A percentile compares a stretch with the other conserved stretches of the same genome.
These are phyloP conservation scores for Zoanthus solanderi DNA, from an alignment of 92 coral and sea anemone genomes.

Conservation along the genomic window DNA sequence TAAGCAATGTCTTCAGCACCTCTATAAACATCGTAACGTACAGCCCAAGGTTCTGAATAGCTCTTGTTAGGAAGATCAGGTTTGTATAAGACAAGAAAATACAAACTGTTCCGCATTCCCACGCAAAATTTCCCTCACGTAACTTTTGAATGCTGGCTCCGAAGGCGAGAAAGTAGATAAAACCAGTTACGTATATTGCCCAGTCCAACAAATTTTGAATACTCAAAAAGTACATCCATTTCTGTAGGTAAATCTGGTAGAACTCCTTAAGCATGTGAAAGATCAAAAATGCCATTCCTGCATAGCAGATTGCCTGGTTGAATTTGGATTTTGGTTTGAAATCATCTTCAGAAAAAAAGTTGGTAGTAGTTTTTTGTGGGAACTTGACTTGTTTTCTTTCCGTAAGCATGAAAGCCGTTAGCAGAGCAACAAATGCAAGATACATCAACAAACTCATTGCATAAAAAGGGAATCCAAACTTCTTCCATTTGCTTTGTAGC, in stretches of 20 bases:
- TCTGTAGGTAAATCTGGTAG: slow-evolving; percentile 66
- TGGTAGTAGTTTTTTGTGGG: background rate
- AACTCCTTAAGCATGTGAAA: slow-evolving; percentile 72
- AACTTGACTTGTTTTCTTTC: slow-evolving; percentile 59
- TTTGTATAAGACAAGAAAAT: slow-evolving; percentile 82
- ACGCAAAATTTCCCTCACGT: slow-evolving; percentile 50
- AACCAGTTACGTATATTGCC: slow-evolving; percentile 62
- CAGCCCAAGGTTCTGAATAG: slow-evolving; percentile 75
- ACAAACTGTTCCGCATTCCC: slow-evolving; percentile 83
- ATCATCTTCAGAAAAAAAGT: slow-evolving; percentile 13
- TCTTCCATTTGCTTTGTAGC: slow-evolving; percentile 78
- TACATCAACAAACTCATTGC: slow-evolving; percentile 65
- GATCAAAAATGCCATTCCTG: slow-evolving; percentile 56
- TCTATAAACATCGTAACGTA: slow-evolving; percentile 93
- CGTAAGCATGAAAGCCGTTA: slow-evolving; percentile 73
- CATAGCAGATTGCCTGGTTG: slow-evolving; percentile 30
- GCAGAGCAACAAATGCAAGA: slow-evolving; percentile 55
- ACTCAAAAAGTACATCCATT: slow-evolving; percentile 63
- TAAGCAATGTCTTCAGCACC: slow-evolving; percentile 75
- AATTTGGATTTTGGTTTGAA: slow-evolving; percentile 43
- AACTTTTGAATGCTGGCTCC: slow-evolving; percentile 27
- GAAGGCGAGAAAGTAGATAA: slow-evolving; percentile 69
- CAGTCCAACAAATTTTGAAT: slow-evolving; percentile 69
- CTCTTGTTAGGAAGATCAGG: slow-evolving; percentile 73
- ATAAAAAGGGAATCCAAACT: slow-evolving; percentile 72